phyloP scores from a whole-genome alignment of 2,888 invertebrate species.

The Oligia strigilis region DNA sequence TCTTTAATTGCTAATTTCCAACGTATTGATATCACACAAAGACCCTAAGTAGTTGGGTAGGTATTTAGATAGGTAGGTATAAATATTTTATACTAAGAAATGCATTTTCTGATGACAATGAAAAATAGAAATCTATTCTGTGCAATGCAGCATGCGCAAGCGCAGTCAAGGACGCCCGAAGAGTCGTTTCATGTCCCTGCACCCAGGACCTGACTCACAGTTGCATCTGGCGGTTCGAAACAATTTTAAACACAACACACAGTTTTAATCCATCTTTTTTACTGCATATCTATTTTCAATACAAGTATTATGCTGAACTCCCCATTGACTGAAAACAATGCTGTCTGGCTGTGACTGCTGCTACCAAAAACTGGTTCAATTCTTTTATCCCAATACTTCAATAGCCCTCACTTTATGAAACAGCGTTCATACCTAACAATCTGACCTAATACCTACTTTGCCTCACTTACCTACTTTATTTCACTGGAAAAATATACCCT shows the following conservation, averaged over 20 bases:
- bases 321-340: conserved; percentile 10
- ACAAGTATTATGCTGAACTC: not conserved
- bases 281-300: not conserved
- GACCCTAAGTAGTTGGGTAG: not conserved
- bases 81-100: not conserved
- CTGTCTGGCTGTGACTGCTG: not conserved
- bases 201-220: not conserved
- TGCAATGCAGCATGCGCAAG: not conserved
- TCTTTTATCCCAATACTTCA: not conserved
- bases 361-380: not conserved
- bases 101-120: not conserved
- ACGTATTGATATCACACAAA: not conserved
- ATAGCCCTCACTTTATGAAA: not conserved
- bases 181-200: not conserved
- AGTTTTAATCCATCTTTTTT: not conserved
- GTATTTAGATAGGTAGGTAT: not conserved
- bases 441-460: not conserved
- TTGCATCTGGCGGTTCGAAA: not conserved
- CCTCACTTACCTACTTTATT: too few species aligned
- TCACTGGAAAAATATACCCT: not conserved
- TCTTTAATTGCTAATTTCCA: not conserved
- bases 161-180: too few species aligned
- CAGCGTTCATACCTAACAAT: not conserved
- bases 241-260: not conserved
- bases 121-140: not conserved